Percentiles rank a stretch among this genome's conserved stretches.
phyloP scores from a whole-genome alignment of 2,797 vertebrate genomes.

The Coreius guichenoti region DNA sequence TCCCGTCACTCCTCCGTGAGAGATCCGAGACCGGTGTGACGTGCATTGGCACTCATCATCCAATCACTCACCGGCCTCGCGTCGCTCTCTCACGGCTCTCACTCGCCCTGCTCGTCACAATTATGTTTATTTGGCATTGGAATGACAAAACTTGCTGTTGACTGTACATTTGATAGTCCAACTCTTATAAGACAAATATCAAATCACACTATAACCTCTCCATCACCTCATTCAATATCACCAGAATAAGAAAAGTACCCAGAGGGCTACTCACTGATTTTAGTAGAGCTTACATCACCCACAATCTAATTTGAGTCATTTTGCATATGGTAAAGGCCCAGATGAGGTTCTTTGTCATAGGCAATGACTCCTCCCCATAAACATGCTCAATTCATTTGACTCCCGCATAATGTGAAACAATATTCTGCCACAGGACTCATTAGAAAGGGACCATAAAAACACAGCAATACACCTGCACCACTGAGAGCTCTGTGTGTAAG shows the following conservation, averaged over 20 bases:
- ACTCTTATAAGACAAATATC: not conserved
- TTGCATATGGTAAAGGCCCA: constrained; percentile 60
- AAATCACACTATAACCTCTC: constrained; percentile 11
- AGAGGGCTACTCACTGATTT: constrained; percentile 12
- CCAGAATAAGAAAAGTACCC: not conserved
- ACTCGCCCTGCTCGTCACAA: too few species aligned
- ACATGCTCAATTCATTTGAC: constrained; percentile 75
- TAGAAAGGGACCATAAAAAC: constrained; percentile 68
- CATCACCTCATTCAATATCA: constrained; percentile 1
- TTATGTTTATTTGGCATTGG: not conserved
- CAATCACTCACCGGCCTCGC: too few species aligned
- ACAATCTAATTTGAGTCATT: constrained; percentile 31
- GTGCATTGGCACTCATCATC: too few species aligned
- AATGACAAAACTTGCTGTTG: not conserved
- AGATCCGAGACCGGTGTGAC: too few species aligned
- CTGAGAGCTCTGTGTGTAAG: constrained; percentile 43
- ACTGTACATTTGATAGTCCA: not conserved
- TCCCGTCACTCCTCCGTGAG: too few species aligned
- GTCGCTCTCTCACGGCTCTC: too few species aligned
- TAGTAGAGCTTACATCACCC: constrained; percentile 27
- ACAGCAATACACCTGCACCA: constrained; percentile 65
- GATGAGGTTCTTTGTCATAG: constrained; percentile 73
- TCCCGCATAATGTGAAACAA: constrained; percentile 66
- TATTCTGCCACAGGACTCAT: constrained; percentile 65
- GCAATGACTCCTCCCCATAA: constrained; percentile 76